These are phyloP conservation scores for Polydesmus complanatus DNA, from an alignment of 2,888 invertebrate genomes.

Conservation along the genomic window DNA sequence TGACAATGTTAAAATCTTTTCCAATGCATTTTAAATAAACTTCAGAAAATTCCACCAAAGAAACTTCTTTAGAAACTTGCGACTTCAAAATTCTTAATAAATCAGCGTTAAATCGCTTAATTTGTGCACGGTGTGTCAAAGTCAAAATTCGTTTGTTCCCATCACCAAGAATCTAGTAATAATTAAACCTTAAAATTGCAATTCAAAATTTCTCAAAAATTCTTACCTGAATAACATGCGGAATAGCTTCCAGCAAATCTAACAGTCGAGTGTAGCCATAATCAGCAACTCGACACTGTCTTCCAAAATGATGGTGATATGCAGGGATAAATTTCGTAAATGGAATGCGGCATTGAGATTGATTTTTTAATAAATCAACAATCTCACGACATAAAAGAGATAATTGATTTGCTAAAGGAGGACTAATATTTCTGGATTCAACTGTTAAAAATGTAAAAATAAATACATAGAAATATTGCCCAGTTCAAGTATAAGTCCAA, in stretches of 20 bases:
- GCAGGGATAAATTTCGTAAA: constrained; percentile 80
- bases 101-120: constrained; percentile 79
- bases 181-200: neutral
- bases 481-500: no score
- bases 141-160: constrained; percentile 76
- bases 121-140: constrained; percentile 72
- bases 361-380: constrained; percentile 65
- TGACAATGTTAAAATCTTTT: constrained; percentile 53
- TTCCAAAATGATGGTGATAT: constrained; percentile 91
- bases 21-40: constrained; percentile 47
- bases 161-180: constrained; percentile 64
- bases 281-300: constrained; percentile 88
- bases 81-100: constrained; percentile 70
- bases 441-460: constrained; percentile 2
- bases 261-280: constrained; percentile 90
- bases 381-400: constrained; percentile 74
- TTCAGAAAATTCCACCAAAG: constrained; percentile 53
- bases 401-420: constrained; percentile 49
- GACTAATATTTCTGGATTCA: constrained; percentile 26
- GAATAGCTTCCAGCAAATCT: constrained; percentile 76
- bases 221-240: constrained; percentile 64
- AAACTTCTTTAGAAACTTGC: constrained; percentile 56
- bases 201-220: neutral
- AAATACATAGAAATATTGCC: neutral
- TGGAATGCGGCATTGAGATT: constrained; percentile 65